Evolutionary conservation across 2,888 invertebrate species (phyloP).

Genomic region (Blera fallax): DNA sequence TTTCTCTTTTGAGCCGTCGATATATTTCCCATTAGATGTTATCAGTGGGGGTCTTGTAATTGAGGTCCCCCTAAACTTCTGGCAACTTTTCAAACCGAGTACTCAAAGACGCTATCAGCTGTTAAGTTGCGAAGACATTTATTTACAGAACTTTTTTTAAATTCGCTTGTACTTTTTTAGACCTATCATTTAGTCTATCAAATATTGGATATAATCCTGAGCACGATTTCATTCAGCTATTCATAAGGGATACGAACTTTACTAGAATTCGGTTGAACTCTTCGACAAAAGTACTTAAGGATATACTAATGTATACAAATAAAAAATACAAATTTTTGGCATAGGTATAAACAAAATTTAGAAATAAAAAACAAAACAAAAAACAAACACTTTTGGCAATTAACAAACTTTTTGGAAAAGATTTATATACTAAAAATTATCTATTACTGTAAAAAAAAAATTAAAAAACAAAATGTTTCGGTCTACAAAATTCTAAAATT

Average conservation of each 20-base stretch:
- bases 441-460: constrained; percentile 8
- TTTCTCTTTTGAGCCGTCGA: too few species aligned
- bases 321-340: constrained; percentile 61
- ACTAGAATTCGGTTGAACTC: constrained; percentile 13
- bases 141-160: too few species aligned
- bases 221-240: not conserved
- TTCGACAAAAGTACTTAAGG: constrained; percentile 62
- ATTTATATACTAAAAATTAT: constrained; percentile 25
- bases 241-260: constrained; percentile 3
- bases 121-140: too few species aligned
- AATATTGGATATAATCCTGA: too few species aligned
- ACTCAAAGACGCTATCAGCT: too few species aligned
- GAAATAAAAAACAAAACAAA: constrained; percentile 32
- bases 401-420: constrained; percentile 38
- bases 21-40: too few species aligned
- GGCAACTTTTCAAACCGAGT: too few species aligned
- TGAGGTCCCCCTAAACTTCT: too few species aligned
- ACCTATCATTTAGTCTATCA: not conserved
- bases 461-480: constrained; percentile 77
- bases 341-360: constrained; percentile 36
- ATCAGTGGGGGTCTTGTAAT: too few species aligned
- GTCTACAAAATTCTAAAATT: constrained; percentile 82
- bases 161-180: too few species aligned
- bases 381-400: constrained; percentile 54
- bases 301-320: constrained; percentile 62